Conservation (phyloP, 1,140 invertebrate genomes). For the Protaetia brevitarsis region DNA sequence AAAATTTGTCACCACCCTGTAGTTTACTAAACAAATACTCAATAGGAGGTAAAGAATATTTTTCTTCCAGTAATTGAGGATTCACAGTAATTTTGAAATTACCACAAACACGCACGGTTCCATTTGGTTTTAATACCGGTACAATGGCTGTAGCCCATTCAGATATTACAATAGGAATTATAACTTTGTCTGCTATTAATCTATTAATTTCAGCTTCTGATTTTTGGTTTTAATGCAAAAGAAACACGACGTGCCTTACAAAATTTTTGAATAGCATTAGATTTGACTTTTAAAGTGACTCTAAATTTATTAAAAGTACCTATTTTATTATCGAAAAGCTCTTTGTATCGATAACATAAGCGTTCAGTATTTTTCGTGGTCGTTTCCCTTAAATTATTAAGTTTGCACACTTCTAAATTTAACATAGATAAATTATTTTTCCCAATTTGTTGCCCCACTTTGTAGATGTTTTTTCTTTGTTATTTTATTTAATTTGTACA, state of each 20-base stretch:
- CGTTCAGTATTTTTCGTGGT: neutral
- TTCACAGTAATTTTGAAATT: constrained; percentile 48
- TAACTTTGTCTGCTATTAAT: neutral
- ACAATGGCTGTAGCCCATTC: constrained; percentile 48
- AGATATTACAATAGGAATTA: constrained; percentile 15
- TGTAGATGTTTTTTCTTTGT: too few relatives aligned
- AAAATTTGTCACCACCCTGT: constrained; percentile 25
- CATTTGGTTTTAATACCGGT: constrained; percentile 45
- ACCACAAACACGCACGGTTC: constrained; percentile 43
- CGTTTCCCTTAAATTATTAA: constrained; percentile 19
- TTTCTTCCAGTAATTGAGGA: constrained; percentile 30
- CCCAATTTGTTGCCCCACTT: constrained; percentile 7
- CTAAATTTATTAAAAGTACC: neutral
- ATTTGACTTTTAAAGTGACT: constrained; percentile 6
- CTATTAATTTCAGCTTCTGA: constrained; percentile 8
- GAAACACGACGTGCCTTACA: neutral
- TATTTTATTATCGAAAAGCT: neutral
- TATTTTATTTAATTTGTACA: too few relatives aligned
- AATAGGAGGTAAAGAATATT: constrained; percentile 41
- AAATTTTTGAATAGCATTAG: neutral
- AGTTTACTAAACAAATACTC: constrained; percentile 46
- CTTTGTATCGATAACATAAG: neutral
- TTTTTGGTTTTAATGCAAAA: constrained; percentile 21
- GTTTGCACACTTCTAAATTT: constrained; percentile 41
- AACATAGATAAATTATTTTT: constrained; percentile 20